These are phyloP conservation scores for Diarsia dahlii DNA, from an alignment of 2,888 invertebrate species.

Conservation along the genomic window DNA sequence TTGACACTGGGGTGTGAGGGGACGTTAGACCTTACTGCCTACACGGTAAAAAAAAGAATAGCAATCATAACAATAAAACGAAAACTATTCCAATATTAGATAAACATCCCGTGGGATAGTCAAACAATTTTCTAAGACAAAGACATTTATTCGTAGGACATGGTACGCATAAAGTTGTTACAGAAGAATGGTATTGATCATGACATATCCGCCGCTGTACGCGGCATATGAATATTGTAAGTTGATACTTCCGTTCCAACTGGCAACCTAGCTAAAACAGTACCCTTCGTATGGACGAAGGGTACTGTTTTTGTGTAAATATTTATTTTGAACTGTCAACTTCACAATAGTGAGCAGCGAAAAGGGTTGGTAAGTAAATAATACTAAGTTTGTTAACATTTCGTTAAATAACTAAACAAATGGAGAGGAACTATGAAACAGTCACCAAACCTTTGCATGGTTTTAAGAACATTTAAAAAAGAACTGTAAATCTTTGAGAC, in stretches of 20 bases:
- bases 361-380: slow-evolving; percentile 9
- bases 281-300: not conserved
- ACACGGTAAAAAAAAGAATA: no score
- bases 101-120: not conserved
- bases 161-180: no score
- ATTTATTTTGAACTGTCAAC: slow-evolving; percentile 20
- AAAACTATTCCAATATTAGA: not conserved
- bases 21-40: no score
- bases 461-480: not conserved
- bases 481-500: no score
- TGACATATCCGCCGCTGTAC: no score
- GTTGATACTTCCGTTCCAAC: not conserved
- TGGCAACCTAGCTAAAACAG: not conserved
- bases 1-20: no score
- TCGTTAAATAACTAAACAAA: not conserved
- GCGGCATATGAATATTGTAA: no score
- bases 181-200: no score
- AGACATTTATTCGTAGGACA: no score
- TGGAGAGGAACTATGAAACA: not conserved
- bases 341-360: slow-evolving; percentile 17
- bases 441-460: not conserved
- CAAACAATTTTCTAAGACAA: not conserved
- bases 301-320: not conserved
- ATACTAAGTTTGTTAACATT: not conserved
- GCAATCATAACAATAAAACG: not conserved